Percentiles rank a stretch among this genome's conserved stretches.
Conservation (phyloP, 2,797 vertebrate genomes). For the Sphenopsis melanotis region DNA sequence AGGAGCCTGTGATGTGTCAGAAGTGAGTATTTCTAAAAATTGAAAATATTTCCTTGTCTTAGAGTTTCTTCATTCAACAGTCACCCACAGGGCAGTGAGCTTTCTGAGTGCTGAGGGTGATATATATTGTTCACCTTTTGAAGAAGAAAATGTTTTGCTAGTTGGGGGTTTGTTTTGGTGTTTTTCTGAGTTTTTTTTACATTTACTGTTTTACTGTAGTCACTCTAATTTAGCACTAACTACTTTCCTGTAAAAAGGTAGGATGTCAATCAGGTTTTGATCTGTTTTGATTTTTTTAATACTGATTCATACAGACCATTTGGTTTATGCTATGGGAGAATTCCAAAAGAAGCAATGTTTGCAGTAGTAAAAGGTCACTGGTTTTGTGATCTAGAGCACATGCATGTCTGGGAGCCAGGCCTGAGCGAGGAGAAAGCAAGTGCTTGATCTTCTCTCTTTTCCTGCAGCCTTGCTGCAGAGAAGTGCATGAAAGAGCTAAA, state of each 20-base stretch:
- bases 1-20: neutral
- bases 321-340: neutral
- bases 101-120: neutral
- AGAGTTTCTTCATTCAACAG: neutral
- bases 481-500: neutral
- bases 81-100: neutral
- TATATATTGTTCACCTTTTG: neutral
- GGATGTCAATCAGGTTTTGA: neutral
- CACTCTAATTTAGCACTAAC: neutral
- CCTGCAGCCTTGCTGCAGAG: neutral
- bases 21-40: neutral
- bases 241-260: neutral
- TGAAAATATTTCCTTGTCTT: neutral
- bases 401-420: neutral
- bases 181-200: neutral
- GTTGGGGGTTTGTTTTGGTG: neutral
- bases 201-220: neutral
- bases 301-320: neutral
- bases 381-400: neutral
- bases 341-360: neutral
- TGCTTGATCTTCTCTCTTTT: neutral
- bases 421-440: neutral
- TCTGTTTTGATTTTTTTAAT: neutral
- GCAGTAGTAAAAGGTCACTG: neutral
- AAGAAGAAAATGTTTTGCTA: neutral